Percentiles rank a stretch among this genome's conserved stretches.
Conservation (phyloP, 2,797 vertebrate genomes). For the Myotis myotis region DNA sequence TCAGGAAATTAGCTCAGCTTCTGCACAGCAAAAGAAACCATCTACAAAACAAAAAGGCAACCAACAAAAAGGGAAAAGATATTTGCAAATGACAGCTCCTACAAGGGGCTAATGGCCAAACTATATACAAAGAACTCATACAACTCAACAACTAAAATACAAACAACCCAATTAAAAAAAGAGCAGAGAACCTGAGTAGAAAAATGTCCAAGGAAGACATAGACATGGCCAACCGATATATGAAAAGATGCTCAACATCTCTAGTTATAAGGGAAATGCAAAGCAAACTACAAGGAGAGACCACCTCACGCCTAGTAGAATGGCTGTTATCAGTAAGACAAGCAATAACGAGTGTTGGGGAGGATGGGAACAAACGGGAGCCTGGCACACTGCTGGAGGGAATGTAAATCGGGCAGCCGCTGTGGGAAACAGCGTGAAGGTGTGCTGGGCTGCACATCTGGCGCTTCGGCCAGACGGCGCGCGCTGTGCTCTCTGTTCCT, state of each 20-base stretch:
- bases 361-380: background rate
- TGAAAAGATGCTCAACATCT: background rate
- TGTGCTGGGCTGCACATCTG: too few species aligned
- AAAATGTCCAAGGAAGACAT: background rate
- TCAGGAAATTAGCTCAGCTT: slow-evolving; percentile 2
- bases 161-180: background rate
- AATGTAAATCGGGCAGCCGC: background rate
- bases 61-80: background rate
- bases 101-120: background rate
- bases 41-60: background rate
- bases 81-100: background rate
- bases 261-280: background rate
- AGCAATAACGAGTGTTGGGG: background rate
- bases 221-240: background rate
- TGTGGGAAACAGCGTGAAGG: background rate
- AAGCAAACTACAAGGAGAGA: background rate
- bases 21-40: background rate
- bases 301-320: background rate
- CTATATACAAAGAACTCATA: background rate
- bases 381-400: background rate
- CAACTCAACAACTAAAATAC: background rate
- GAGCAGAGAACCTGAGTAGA: background rate
- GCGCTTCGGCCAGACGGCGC: too few species aligned
- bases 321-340: background rate
- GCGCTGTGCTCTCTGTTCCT: too few species aligned